Conservation (phyloP, 2,888 invertebrate species). For the Nezara viridula region DNA sequence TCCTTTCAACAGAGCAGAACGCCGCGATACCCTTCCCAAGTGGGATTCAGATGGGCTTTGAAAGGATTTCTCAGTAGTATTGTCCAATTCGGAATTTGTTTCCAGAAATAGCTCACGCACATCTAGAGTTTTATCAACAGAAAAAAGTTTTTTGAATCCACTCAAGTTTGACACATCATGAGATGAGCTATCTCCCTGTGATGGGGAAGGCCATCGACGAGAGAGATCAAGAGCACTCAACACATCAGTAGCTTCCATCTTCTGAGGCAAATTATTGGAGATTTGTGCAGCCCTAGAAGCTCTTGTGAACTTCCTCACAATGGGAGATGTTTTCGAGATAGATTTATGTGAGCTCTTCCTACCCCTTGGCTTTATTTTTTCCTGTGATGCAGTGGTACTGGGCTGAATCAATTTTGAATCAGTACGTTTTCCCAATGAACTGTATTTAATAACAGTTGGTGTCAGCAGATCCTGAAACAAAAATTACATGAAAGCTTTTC, state of each 20-base stretch:
- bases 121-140: conserved; percentile 57
- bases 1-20: neutral
- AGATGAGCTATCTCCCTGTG: neutral
- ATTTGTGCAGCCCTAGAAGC: conserved; percentile 17
- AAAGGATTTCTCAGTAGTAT: neutral
- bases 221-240: conserved; percentile 62
- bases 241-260: conserved; percentile 51
- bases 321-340: conserved; percentile 12
- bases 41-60: neutral
- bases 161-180: conserved; percentile 53
- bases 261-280: neutral
- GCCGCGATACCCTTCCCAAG: neutral
- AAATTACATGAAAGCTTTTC: neutral
- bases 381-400: neutral
- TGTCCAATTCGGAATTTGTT: neutral
- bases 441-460: neutral
- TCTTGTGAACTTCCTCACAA: conserved; percentile 9
- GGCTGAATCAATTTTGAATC: neutral
- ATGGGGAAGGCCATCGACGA: conserved; percentile 10
- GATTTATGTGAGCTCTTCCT: neutral
- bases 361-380: neutral
- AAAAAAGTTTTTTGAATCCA: conserved; percentile 60
- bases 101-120: conserved; percentile 53
- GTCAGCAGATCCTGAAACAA: conserved; percentile 9
- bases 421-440: neutral